Conservation (phyloP, 1,140 invertebrate genomes). For the Potamilus streckersoni region DNA sequence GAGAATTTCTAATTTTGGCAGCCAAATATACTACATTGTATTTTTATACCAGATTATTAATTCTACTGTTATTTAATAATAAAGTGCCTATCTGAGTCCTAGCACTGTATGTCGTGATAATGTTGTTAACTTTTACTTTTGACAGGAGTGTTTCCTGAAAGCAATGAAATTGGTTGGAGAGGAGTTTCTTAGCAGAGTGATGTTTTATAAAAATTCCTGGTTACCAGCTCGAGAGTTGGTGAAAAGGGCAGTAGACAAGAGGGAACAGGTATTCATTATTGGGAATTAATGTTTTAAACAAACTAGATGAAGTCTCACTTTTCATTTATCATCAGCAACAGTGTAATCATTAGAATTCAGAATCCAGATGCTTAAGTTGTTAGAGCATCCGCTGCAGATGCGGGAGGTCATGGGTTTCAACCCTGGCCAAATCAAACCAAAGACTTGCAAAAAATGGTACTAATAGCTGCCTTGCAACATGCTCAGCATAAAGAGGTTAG, state of each 20-base stretch:
- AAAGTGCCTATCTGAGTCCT: too few relatives aligned
- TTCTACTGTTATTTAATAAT: too few relatives aligned
- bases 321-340: too few relatives aligned
- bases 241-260: constrained; percentile 76
- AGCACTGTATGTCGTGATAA: neutral
- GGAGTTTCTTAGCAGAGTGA: constrained; percentile 84
- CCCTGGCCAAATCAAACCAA: too few relatives aligned
- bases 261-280: constrained; percentile 66
- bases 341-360: too few relatives aligned
- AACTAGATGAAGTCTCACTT: too few relatives aligned
- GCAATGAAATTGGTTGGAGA: constrained; percentile 84
- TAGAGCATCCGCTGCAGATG: too few relatives aligned
- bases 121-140: constrained; percentile 12
- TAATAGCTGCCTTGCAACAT: too few relatives aligned
- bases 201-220: constrained; percentile 81
- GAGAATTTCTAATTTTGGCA: neutral
- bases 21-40: neutral
- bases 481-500: too few relatives aligned
- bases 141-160: constrained; percentile 67
- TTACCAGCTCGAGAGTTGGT: constrained; percentile 84
- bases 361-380: too few relatives aligned
- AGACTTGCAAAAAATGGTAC: too few relatives aligned
- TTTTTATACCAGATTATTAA: constrained; percentile 13
- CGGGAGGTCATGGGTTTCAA: too few relatives aligned
- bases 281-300: neutral